These are phyloP conservation scores for Balearica regulorum DNA, from an alignment of 2,797 vertebrate genomes.

Conservation along the genomic window DNA sequence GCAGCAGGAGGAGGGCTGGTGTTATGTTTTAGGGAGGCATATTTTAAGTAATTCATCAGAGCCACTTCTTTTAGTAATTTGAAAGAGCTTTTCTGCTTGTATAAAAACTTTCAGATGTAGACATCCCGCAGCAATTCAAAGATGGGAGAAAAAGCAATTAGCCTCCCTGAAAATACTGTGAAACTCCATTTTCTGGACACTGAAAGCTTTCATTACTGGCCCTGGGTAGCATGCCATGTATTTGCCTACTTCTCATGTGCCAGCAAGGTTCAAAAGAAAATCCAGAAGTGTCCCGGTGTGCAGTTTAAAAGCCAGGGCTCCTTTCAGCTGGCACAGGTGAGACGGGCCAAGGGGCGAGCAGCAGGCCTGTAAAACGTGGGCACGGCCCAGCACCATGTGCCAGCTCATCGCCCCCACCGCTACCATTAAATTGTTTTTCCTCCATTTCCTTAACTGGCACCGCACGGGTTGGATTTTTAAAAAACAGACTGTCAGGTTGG, in stretches of 20 bases:
- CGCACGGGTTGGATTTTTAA: neutral
- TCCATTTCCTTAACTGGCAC: neutral
- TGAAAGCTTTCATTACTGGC: neutral
- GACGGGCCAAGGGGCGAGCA: neutral
- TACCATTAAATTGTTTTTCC: neutral
- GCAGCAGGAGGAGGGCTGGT: neutral
- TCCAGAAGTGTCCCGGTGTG: neutral
- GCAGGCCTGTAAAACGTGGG: fast-evolving
- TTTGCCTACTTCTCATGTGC: neutral
- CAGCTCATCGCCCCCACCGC: neutral
- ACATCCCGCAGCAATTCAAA: neutral
- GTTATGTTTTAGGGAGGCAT: neutral
- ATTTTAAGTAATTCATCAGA: slow-evolving; percentile 7
- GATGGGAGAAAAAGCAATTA: neutral
- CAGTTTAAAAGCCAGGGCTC: neutral
- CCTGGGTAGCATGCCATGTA: neutral
- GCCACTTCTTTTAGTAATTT: neutral
- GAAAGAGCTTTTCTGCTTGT: neutral
- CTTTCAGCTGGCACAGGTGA: neutral
- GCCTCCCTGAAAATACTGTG: neutral
- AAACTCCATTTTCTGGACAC: neutral
- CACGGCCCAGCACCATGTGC: fast-evolving
- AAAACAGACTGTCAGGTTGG: neutral
- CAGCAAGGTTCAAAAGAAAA: neutral
- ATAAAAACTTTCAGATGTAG: neutral